Percentiles rank a stretch among this genome's conserved stretches.
These are phyloP conservation scores for Dioctria rufipes DNA, from an alignment of 2,888 invertebrate species.

Conservation along the genomic window DNA sequence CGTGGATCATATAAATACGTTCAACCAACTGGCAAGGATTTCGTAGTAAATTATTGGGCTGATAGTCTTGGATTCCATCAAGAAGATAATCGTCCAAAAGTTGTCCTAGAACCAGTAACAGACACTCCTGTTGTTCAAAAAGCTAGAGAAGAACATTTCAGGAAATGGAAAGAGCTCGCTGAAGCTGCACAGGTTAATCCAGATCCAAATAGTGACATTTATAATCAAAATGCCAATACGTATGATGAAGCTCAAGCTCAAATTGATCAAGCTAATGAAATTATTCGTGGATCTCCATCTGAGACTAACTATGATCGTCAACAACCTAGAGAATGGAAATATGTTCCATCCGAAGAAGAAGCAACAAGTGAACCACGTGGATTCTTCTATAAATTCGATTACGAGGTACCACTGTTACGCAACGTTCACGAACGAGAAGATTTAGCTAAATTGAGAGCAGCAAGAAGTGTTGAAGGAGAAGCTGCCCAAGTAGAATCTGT, in stretches of 20 bases:
- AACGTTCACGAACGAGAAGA: constrained; percentile 69
- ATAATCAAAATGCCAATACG: constrained; percentile 55
- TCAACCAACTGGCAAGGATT: constrained; percentile 72
- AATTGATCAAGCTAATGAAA: constrained; percentile 57
- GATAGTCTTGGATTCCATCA: constrained; percentile 85
- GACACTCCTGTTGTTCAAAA: constrained; percentile 81
- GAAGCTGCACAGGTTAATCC: constrained; percentile 72
- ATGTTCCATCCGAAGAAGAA: constrained; percentile 69
- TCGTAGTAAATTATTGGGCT: constrained; percentile 77
- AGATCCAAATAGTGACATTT: constrained; percentile 68
- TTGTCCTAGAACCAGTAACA: constrained; percentile 76
- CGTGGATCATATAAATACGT: constrained; percentile 82
- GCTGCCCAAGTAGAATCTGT: not conserved
- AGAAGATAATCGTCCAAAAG: constrained; percentile 80
- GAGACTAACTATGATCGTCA: not conserved
- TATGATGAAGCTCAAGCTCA: constrained; percentile 57
- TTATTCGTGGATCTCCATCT: constrained; percentile 43
- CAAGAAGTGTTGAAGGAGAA: not conserved
- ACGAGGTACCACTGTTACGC: constrained; percentile 74
- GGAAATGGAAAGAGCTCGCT: constrained; percentile 79
- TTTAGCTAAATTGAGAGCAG: constrained; percentile 31
- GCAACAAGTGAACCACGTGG: constrained; percentile 76
- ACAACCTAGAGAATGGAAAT: constrained; percentile 65
- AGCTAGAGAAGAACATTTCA: constrained; percentile 79
- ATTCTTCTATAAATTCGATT: constrained; percentile 82